These are phyloP conservation scores for Coboldia fuscipes DNA, from an alignment of 1,140 invertebrate species.

Conservation along the genomic window DNA sequence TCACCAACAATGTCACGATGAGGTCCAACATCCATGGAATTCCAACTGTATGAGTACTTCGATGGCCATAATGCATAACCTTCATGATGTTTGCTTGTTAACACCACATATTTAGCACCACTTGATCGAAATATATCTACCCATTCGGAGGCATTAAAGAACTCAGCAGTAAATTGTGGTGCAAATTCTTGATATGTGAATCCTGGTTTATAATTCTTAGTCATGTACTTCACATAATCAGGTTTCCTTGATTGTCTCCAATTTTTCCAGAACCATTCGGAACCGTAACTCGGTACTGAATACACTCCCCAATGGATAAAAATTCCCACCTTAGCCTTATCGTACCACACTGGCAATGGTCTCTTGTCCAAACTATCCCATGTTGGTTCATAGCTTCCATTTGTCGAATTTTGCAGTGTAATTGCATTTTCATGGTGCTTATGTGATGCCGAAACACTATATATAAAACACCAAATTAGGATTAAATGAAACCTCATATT, in stretches of 20 bases:
- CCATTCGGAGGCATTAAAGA: constrained; percentile 60
- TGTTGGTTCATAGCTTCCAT: constrained; percentile 26
- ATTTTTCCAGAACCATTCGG: constrained; percentile 65
- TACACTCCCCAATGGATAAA: constrained; percentile 84
- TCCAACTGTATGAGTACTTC: constrained; percentile 72
- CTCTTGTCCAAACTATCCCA: constrained; percentile 64
- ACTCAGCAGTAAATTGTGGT: constrained; percentile 55
- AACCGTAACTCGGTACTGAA: constrained; percentile 55
- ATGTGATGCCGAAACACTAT: no score
- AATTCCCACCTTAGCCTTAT: constrained; percentile 67
- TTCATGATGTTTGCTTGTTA: constrained; percentile 84
- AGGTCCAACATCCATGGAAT: constrained; percentile 67
- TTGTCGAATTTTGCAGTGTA: no score
- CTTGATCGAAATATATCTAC: constrained; percentile 47
- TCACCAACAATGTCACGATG: constrained; percentile 55
- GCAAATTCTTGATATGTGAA: constrained; percentile 79
- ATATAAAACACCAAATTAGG: no score
- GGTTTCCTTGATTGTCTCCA: constrained; percentile 8
- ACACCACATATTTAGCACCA: constrained; percentile 68
- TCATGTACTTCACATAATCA: constrained; percentile 39
- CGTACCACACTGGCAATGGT: constrained; percentile 63
- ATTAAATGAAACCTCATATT: no score
- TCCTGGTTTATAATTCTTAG: constrained; percentile 49
- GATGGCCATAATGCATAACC: constrained; percentile 82
- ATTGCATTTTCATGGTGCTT: no score